Base-by-base conservation (phyloP, 2,888 invertebrate species). In the Cephus pulcher region DNA sequence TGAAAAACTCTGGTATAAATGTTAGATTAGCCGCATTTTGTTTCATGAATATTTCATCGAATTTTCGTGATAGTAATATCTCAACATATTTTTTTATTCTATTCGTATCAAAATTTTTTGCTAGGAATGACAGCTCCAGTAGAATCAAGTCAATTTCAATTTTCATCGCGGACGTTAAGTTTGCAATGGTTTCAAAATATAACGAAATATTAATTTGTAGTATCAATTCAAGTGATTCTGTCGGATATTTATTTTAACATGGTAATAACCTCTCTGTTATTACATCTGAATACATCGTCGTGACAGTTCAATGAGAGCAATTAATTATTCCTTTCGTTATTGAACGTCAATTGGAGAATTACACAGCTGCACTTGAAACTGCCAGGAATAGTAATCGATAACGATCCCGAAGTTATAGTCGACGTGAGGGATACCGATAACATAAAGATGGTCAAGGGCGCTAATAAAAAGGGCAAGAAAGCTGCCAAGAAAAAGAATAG, bases 371-470 rank as follows among this genome's bases (percentile, higher is more conserved):
- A 74, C 77, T 80, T 80, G 34, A 77, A 79, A 69, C 40, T 34
- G 6, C 73, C 82, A 75, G 76, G 80, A 79, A 76, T 77, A 75
- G 12, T 76, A 6, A 77, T 78, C 76, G 79, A 78, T 30, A 74
- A 73, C 30, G 74, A 79, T 40, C 23, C 73, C n/a, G 32, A 70
- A 71, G 71, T 73, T 34, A 78, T 56, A 32, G 75, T 79, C 34
- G 77, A 83, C 75, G 69, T 76, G 3, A 69, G 40, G n/a, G 71
- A 68, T 34, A 23, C 32, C 11, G 74, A 76, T 37, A 12, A 34
- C 23, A n/a, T 34, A n/a, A 76, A 34, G 32, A 34, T 79, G 32
- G 69, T 30, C n/a, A n/a, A 76, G 68, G 4, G 37, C 32, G 73
- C 76, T 3, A 40, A 70, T 34, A 76, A 79, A 71, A 78, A 78